Evolutionary conservation across 2,888 invertebrate species (phyloP).

Genomic region (Andrena bicolor): DNA sequence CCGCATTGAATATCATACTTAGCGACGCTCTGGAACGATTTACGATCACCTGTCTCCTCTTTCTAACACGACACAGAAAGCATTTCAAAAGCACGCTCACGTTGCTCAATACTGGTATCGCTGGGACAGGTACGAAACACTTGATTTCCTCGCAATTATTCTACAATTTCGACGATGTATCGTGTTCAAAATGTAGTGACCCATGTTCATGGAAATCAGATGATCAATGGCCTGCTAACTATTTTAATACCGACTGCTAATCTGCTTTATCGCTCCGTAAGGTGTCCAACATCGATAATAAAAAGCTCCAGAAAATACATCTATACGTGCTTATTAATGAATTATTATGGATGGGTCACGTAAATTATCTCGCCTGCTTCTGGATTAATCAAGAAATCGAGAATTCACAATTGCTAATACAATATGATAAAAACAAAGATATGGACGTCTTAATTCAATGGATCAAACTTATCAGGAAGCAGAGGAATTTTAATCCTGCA

Average conservation of each 20-base stretch:
- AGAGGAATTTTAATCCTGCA: constrained; percentile 8
- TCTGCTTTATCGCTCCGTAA: constrained; percentile 3
- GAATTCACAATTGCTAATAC: neutral
- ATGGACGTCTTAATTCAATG: neutral
- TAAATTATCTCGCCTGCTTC: too few relatives aligned
- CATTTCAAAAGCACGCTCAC: constrained; percentile 10
- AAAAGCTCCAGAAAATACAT: neutral
- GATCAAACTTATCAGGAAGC: neutral
- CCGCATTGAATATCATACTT: constrained; percentile 57
- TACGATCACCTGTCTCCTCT: constrained; percentile 42
- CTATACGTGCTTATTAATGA: too few relatives aligned
- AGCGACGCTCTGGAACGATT: constrained; percentile 49
- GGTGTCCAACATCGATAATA: neutral
- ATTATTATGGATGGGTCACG: too few relatives aligned
- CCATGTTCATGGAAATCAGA: neutral
- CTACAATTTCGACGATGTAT: neutral
- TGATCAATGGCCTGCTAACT: neutral
- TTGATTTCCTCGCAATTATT: neutral
- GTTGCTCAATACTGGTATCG: neutral
- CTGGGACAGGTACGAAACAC: neutral
- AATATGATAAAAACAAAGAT: neutral
- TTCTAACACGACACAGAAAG: constrained; percentile 3
- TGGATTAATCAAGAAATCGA: neutral
- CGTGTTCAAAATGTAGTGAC: too few relatives aligned
- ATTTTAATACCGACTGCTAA: neutral